Evolutionary conservation across 2,888 invertebrate genomes (phyloP).

Genomic region (Anthophora plumipes): DNA sequence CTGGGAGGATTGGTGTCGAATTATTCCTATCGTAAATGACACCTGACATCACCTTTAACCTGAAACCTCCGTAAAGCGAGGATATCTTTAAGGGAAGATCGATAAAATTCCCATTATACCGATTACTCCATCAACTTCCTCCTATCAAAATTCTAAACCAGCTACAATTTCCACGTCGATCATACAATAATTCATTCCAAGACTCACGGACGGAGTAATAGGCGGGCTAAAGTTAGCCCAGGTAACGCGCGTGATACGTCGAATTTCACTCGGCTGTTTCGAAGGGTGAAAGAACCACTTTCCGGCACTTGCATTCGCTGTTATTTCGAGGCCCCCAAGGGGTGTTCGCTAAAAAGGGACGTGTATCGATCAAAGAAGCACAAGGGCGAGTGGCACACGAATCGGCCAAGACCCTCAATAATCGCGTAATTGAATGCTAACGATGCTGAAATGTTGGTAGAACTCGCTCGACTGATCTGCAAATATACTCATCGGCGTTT

Average conservation of each 20-base stretch:
- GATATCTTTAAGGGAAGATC: too few species aligned
- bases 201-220: too few species aligned
- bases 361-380: slow-evolving; percentile 40
- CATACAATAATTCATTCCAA: too few species aligned
- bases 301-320: not conserved
- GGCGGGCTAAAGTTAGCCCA: not conserved
- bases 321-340: slow-evolving; percentile 23
- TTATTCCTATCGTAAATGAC: too few species aligned
- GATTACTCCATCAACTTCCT: too few species aligned
- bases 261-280: not conserved
- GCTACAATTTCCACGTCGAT: too few species aligned
- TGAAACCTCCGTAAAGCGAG: too few species aligned
- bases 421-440: slow-evolving; percentile 80
- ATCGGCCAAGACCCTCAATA: slow-evolving; percentile 64
- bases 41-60: too few species aligned
- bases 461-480: slow-evolving; percentile 75
- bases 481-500: slow-evolving; percentile 76
- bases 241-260: not conserved
- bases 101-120: too few species aligned
- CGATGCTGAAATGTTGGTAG: slow-evolving; percentile 77
- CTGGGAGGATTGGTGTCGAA: too few species aligned
- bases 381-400: slow-evolving; percentile 18
- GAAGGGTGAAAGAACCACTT: not conserved
- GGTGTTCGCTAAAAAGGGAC: slow-evolving; percentile 15
- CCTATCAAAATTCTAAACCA: too few species aligned